Base-by-base conservation (phyloP, 2,888 invertebrate species). In the Drosophila birchii region DNA sequence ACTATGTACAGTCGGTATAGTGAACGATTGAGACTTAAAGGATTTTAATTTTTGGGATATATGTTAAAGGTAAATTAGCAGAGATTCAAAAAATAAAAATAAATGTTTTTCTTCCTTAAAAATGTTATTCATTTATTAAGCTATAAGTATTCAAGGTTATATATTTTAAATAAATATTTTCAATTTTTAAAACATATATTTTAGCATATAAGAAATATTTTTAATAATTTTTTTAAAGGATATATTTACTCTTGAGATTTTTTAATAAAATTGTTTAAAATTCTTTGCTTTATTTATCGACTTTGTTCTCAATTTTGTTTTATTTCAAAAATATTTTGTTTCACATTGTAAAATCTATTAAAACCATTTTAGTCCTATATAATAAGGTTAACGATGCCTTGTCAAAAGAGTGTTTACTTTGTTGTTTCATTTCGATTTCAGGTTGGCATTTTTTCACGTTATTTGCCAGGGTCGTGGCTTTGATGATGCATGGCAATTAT, bases 401-500 rank as follows among this genome's bases (percentile, higher is more conserved):
- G 3, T 23, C 23, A 36, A 23, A 20, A 20, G 23, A 36, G 34
- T 23, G 69, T 59, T 62, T 43, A 55, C 9, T 55, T 26, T 55
- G 38, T 20, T 45, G 11, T 56, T 57, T 58, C 55, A 45, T 72
- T 56, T 54, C 34, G 16, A 38, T 16, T 55, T 16, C 55, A 44
- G 47, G 36, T 51, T 59, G 20, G 3, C 0, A 34, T 56, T 55
- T 59, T 68, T 62, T 41, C 53, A 16, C 32, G 23, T 32, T 38
- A 20, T 55, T 32, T 26, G 23, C 38, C 16, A 1, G 14, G 38
- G 32, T 20, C 44, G 45, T 23, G 51, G 63, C 38, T 68, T 55
- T 58, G 57, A 18, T 68, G 75, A 58, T 76, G 72, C 68, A 72
- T 64, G 68, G 64, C 75, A 80, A 83, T 86, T 88, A 82, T 75